Conservation (phyloP, 2,888 invertebrate species). For the Nemotelus pantherinus region DNA sequence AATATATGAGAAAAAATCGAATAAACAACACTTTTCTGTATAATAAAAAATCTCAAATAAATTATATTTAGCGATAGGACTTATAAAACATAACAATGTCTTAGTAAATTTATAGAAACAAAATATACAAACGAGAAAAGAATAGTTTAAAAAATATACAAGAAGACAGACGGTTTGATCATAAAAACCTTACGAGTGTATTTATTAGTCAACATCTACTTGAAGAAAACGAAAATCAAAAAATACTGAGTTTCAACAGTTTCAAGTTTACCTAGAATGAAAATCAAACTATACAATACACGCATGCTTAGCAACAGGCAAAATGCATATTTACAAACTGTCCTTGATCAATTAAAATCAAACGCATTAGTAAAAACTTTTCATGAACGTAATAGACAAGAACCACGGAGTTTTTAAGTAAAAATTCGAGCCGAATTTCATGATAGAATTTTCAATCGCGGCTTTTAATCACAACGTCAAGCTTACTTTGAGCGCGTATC, state of each 20-base stretch:
- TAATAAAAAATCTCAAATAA: slow-evolving; percentile 2
- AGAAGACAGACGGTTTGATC: neutral
- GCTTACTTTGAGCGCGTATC: too few relatives aligned
- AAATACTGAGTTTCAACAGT: slow-evolving; percentile 22
- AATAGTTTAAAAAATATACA: slow-evolving; percentile 31
- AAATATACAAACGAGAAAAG: neutral
- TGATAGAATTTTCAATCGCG: neutral
- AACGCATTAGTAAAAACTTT: neutral
- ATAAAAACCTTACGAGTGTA: slow-evolving; percentile 6
- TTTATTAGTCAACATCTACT: neutral
- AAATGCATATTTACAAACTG: slow-evolving; percentile 20
- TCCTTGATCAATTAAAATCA: neutral
- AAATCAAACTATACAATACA: slow-evolving; percentile 15
- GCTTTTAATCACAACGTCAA: neutral
- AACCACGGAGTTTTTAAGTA: too few relatives aligned
- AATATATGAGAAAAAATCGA: neutral
- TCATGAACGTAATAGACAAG: too few relatives aligned
- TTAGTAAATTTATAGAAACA: slow-evolving; percentile 8
- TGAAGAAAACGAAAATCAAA: neutral
- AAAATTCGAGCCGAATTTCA: too few relatives aligned
- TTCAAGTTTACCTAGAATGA: neutral
- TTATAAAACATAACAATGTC: slow-evolving; percentile 16
- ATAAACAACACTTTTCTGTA: neutral
- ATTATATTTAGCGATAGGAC: slow-evolving; percentile 17
- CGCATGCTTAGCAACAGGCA: slow-evolving; percentile 25